phyloP scores from a whole-genome alignment of 2,888 invertebrate species.

The Nowickia ferox region DNA sequence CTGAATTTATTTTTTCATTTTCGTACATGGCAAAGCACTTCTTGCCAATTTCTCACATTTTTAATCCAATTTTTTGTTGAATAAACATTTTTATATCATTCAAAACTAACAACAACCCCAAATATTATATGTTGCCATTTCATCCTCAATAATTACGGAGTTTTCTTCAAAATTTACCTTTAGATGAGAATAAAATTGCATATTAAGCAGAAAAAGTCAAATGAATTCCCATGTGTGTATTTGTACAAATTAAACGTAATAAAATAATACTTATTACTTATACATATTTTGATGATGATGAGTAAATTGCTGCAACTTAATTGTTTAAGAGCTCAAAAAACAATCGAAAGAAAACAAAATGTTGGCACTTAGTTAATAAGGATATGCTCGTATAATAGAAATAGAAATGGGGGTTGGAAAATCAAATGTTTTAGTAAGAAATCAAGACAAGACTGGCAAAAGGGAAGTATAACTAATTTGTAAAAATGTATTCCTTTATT shows the following conservation, averaged over 20 bases:
- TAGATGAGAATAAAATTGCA: constrained; percentile 58
- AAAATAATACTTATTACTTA: constrained; percentile 46
- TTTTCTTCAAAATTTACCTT: constrained; percentile 42
- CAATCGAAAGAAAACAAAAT: constrained; percentile 59
- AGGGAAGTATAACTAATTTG: constrained; percentile 15
- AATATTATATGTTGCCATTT: constrained; percentile 16
- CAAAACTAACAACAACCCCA: neutral
- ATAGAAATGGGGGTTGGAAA: constrained; percentile 7
- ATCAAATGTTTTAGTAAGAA: constrained; percentile 30
- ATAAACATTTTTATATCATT: neutral
- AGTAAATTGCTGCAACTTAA: constrained; percentile 52
- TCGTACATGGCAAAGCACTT: no score
- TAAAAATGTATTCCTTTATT: neutral
- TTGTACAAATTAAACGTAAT: constrained; percentile 43
- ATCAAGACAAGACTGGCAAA: neutral
- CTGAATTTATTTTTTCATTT: no score
- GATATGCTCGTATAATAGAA: no score
- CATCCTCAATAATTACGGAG: constrained; percentile 44
- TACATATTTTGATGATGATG: constrained; percentile 49
- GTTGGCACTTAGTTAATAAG: constrained; percentile 17
- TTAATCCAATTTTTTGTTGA: no score
- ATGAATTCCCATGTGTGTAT: constrained; percentile 61
- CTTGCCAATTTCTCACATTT: no score
- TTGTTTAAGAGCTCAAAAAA: constrained; percentile 61
- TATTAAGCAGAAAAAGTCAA: constrained; percentile 65